Evolutionary conservation across 2,888 invertebrate genomes (phyloP).

Genomic region (Rhingia campestris): DNA sequence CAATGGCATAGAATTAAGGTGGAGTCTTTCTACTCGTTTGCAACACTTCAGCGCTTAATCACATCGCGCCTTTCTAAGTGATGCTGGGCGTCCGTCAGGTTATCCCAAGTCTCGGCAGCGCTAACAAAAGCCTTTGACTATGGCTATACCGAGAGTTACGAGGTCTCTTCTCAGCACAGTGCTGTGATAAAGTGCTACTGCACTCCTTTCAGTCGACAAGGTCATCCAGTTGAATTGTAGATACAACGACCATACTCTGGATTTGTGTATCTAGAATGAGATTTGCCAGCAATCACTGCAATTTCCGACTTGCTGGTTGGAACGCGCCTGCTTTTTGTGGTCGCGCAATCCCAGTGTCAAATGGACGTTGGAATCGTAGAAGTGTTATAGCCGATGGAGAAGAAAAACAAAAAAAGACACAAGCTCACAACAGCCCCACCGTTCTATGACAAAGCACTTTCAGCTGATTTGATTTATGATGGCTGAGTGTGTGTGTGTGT

Average conservation of each 20-base stretch:
- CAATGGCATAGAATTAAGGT: conserved; percentile 55
- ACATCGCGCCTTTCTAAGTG: conserved; percentile 63
- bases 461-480: conserved; percentile 52
- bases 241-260: conserved; percentile 8
- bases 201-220: conserved; percentile 70
- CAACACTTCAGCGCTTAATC: conserved; percentile 63
- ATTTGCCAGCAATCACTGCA: conserved; percentile 23
- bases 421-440: not conserved
- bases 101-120: not conserved
- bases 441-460: conserved; percentile 56
- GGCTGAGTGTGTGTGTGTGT: conserved; percentile 4
- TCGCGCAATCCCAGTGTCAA: conserved; percentile 4
- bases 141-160: not conserved
- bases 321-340: conserved; percentile 41
- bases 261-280: conserved; percentile 51
- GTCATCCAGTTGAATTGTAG: conserved; percentile 54
- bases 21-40: conserved; percentile 53
- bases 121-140: conserved; percentile 28
- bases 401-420: not conserved
- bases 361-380: conserved; percentile 41
- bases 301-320: conserved; percentile 40
- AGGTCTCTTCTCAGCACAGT: conserved; percentile 28
- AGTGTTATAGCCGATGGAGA: conserved; percentile 18
- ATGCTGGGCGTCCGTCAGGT: conserved; percentile 56
- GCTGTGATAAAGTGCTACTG: conserved; percentile 56